Evolutionary conservation across 1,140 invertebrate genomes (phyloP), one percentile per base, ranked within the genome.

Genomic region (Cotesia glomerata): DNA sequence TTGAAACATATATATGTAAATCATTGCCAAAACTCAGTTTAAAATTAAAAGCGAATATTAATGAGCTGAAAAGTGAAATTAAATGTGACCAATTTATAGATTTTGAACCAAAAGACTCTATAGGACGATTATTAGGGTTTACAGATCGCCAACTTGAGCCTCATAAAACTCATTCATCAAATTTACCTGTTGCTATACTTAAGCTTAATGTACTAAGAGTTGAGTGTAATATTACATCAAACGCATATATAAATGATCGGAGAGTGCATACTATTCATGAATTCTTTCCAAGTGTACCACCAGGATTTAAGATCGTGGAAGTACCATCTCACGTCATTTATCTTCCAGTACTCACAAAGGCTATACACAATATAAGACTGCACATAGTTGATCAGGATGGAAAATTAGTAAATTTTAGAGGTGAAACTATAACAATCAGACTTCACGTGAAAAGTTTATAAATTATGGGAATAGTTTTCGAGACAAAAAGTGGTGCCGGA

Each of bases 1-100:
- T 80, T 36, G 69, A 76, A 59, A 70, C 71, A 9, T 77, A 64
- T 66, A 9, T 78, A 61, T 35, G 54, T 45, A 70, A 58, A 18
- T 1, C 18, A 18, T 14, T 7, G 8, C 3, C 14, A 7, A 26
- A 32, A 32, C 26, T 58, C n/a, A n/a, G n/a, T n/a, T n/a, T n/a
- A n/a, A n/a, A n/a, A n/a, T n/a, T n/a, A n/a, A n/a, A n/a, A n/a
- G n/a, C n/a, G n/a, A n/a, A n/a, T n/a, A n/a, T n/a, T n/a, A n/a
- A n/a, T n/a, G n/a, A n/a, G n/a, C n/a, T n/a, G n/a, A n/a, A n/a
- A n/a, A n/a, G n/a, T n/a, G n/a, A 32, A 54, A 54, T 54, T 13
- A 39, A 39, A 39, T 39, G 5, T 11, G 36, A 39, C 9, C 36
- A 39, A 11, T 8, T 39, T 7, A 11, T 39, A 39, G 9, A 39